Base-by-base conservation (phyloP, 2,797 vertebrate genomes). In the Poeciliopsis presidionis region DNA sequence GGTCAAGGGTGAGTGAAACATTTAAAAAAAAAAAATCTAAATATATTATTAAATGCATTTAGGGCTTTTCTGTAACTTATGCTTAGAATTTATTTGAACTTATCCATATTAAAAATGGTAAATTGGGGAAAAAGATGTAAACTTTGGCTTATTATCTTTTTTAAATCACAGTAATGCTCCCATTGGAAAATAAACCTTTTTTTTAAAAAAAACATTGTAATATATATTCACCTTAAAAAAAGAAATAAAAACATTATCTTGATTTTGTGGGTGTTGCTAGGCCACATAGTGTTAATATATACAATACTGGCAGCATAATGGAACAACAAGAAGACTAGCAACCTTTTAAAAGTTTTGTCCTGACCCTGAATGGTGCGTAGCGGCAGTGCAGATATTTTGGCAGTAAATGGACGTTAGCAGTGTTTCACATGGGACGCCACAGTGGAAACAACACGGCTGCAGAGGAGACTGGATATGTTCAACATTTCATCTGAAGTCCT, bases 311-410 rank as follows among this genome's bases (percentile, higher is more conserved):
- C 80, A 87, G 82, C 72, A 81, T 79, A 20, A 55, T 71, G 36
- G 84, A n/a, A 55, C 30, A 13, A 76, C 22, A 78, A 86, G 59
- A 33, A 65, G 2, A 82, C 67, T 12, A 45, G 16, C 7, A 0
- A 76, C 45, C 46, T 76, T 72, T 85, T 74, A 83, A 81, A 84
- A 75, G 79, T 90, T 92, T 92, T 88, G 90, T 92, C 88, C 86
- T 72, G 70, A 84, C 87, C 67, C 61, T 73, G 79, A 83, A 79
- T 75, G 82, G 78, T 84, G 74, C 79, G 8, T 1, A 47, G 81
- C 74, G 87, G 91, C 92, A 93, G 91, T 91, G 78, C 74, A 86
- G 75, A 89, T 73, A 81, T 79, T 72, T 80, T 85, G 89, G 92
- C 92, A 95, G 91, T 93, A 88, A 88, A 84, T 18, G 7, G 45